Conservation (phyloP, 2,888 invertebrate species). For the Cephus pygmeus region DNA sequence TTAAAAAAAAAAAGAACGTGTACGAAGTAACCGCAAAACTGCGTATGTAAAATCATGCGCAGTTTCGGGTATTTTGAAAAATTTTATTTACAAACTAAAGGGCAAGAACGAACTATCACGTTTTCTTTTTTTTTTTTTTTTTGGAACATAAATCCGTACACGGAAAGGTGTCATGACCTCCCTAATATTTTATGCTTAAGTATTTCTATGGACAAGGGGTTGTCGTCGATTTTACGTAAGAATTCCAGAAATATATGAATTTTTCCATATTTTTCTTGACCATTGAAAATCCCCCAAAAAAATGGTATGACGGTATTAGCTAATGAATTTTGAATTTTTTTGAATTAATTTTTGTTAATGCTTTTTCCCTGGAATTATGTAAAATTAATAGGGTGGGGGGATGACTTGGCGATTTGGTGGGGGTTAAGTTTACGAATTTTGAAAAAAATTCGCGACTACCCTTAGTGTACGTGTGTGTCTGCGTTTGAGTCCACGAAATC, state of each 20-base stretch:
- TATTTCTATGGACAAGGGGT: conserved; percentile 17
- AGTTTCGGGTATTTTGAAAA: conserved; percentile 10
- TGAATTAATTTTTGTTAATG: background rate
- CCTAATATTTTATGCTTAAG: conserved; percentile 27
- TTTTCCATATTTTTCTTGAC: background rate
- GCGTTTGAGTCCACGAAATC: background rate
- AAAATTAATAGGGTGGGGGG: background rate
- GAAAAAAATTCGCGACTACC: background rate
- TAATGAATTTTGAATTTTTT: background rate
- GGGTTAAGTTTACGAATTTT: background rate
- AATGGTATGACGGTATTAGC: background rate
- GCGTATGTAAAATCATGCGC: background rate
- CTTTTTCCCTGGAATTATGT: background rate
- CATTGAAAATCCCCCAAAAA: too few species aligned
- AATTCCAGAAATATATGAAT: background rate
- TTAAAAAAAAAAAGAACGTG: background rate
- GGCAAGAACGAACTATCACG: conserved; percentile 28
- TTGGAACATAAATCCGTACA: conserved; percentile 39
- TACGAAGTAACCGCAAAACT: background rate
- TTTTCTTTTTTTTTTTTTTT: conserved; percentile 7
- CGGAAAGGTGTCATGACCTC: conserved; percentile 43
- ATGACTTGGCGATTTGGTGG: background rate
- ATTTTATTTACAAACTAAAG: conserved; percentile 47
- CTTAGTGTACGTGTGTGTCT: background rate
- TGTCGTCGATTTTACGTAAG: background rate